Percentiles rank a stretch among this genome's conserved stretches.
These are phyloP conservation scores for Perizoma flavofasciatum DNA, from an alignment of 2,888 invertebrate species.

Conservation along the genomic window DNA sequence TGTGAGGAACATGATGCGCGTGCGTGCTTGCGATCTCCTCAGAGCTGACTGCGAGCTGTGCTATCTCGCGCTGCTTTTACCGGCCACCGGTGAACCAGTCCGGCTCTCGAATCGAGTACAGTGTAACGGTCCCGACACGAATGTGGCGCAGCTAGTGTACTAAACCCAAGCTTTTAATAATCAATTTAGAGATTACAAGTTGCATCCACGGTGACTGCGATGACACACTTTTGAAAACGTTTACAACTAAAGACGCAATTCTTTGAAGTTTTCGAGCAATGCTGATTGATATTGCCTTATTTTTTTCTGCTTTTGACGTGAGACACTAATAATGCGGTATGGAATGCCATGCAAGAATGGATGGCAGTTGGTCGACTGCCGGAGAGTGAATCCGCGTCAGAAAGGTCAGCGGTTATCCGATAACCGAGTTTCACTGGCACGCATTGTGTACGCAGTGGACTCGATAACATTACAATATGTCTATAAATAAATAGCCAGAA, in stretches of 20 bases:
- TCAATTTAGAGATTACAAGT: slow-evolving; percentile 20
- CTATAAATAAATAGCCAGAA: slow-evolving; percentile 19
- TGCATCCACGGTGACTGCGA: slow-evolving; percentile 22
- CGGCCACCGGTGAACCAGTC: slow-evolving; percentile 72
- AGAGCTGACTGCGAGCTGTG: slow-evolving; percentile 63
- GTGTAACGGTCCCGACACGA: slow-evolving; percentile 77
- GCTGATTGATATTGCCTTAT: neutral
- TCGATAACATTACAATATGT: slow-evolving; percentile 14
- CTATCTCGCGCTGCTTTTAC: slow-evolving; percentile 75
- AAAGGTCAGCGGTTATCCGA: slow-evolving; percentile 24
- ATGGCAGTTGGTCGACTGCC: slow-evolving; percentile 19
- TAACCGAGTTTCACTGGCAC: slow-evolving; percentile 27
- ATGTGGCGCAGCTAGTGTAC: slow-evolving; percentile 38
- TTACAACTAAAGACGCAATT: neutral
- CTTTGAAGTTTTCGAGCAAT: slow-evolving; percentile 7
- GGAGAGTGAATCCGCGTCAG: slow-evolving; percentile 40
- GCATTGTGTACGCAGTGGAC: slow-evolving; percentile 19
- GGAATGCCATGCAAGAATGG: slow-evolving; percentile 9
- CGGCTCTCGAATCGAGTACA: slow-evolving; percentile 73
- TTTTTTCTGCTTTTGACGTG: neutral
- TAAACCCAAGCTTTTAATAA: slow-evolving; percentile 31
- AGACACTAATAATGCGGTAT: no score
- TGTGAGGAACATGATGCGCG: slow-evolving; percentile 68
- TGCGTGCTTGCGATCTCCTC: slow-evolving; percentile 57
- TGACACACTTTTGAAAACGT: slow-evolving; percentile 21